Evolutionary conservation across 2,888 invertebrate species (phyloP), one percentile per base, ranked within the genome.

Genomic region (Oscheius sp.): DNA sequence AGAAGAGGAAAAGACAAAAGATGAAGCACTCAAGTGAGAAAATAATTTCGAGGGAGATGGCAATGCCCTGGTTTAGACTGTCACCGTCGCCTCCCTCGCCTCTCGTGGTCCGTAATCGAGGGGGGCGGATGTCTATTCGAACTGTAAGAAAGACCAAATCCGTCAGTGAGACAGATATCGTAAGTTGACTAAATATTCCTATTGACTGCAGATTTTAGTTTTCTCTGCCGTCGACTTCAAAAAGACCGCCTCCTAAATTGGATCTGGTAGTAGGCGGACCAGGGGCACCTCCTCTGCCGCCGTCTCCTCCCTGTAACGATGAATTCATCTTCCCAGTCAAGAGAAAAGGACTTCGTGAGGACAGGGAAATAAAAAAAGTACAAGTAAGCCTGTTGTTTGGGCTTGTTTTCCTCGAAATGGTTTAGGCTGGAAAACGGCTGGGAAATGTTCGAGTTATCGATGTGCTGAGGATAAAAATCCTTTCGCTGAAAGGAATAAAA

Each of bases 261-360:
- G 56, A 72, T 25, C 58, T 72, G 25, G 64, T 72, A 12, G 72
- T 72, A 6, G 72, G 72, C 27, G 72, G 72, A 29, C 72, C 72
- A 3, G 72, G 72, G 1, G 45, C 63, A 6, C 45, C 63, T 12
- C 66, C 66, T 3, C 59, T 43, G 13, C 72, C 72, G 7, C 72
- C 72, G 13, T 72, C 72, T 66, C 72, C 63, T 5, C 45, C 43
- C 12, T 64, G 55, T 18, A 35, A 25, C 18, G 66, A 52, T 7
- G 66, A 66, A 12, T 66, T 53, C 21, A 29, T 53, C 13, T 52
- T 66, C 27, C 53, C 53, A 13, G 16, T 12, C 5, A 18, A 46
- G 16, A 66, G 27, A 45, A 12, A 18, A 52, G 27, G 12, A 46
- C 12, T 53, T 18, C 45, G 27, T 49, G 66, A 66, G n/a, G 53